phyloP scores from a whole-genome alignment of 2,888 invertebrate genomes.

The Hesperia comma region DNA sequence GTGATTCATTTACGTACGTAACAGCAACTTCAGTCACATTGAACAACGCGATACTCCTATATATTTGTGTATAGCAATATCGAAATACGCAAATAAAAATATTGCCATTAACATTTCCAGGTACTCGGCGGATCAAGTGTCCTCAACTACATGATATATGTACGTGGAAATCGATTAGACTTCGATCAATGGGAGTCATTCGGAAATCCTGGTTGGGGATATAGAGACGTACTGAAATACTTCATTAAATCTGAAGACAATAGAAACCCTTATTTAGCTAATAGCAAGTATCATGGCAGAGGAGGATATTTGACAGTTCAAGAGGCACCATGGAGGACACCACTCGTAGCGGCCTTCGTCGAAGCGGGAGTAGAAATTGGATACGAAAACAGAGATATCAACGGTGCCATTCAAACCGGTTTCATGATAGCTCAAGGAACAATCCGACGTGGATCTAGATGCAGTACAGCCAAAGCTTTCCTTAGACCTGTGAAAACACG shows the following conservation, averaged over 20 bases:
- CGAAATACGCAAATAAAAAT: background rate
- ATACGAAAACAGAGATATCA: conserved; percentile 92
- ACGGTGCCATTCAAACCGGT: conserved; percentile 91
- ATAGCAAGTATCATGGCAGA: conserved; percentile 87
- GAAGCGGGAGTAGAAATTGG: conserved; percentile 93
- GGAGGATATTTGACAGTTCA: conserved; percentile 92
- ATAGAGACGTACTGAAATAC: conserved; percentile 92
- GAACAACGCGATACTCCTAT: background rate
- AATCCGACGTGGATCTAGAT: conserved; percentile 90
- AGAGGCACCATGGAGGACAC: conserved; percentile 93
- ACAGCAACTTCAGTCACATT: background rate
- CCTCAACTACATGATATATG: conserved; percentile 95
- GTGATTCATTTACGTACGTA: background rate
- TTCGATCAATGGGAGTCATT: conserved; percentile 94
- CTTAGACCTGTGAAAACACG: conserved; percentile 90
- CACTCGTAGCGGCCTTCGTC: conserved; percentile 91
- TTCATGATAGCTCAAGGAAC: conserved; percentile 94
- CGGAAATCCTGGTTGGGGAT: conserved; percentile 96
- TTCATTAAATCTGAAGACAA: conserved; percentile 96
- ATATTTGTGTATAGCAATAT: background rate
- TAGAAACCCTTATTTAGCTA: conserved; percentile 91
- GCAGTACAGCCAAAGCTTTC: conserved; percentile 95
- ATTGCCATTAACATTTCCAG: conserved; percentile 54
- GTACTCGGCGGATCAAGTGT: conserved; percentile 95
- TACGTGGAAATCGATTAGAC: conserved; percentile 92